phyloP scores from a whole-genome alignment of 2,888 invertebrate species.

The Heliconius sara region DNA sequence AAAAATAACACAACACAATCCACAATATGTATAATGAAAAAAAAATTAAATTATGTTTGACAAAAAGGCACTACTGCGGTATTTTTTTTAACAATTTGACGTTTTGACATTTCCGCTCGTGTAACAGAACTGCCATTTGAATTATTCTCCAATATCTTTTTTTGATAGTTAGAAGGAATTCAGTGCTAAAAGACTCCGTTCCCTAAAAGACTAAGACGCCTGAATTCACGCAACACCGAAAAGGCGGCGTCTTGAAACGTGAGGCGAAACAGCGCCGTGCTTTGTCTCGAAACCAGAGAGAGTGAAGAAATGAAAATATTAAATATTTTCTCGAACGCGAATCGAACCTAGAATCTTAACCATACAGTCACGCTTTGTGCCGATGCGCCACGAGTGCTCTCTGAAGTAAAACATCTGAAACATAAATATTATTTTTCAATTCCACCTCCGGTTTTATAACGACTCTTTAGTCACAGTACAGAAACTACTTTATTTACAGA shows the following conservation, averaged over 20 bases:
- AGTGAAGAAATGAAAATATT: not conserved
- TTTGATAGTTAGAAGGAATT: too few species aligned
- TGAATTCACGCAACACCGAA: too few species aligned
- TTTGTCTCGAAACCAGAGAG: too few species aligned
- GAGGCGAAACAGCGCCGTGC: too few species aligned
- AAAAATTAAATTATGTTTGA: not conserved
- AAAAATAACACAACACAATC: too few species aligned
- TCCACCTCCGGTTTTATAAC: not conserved
- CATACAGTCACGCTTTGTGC: not conserved
- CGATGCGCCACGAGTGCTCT: too few species aligned
- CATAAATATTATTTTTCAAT: conserved; percentile 4
- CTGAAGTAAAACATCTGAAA: too few species aligned
- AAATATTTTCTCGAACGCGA: not conserved
- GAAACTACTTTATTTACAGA: conserved; percentile 32
- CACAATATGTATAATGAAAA: too few species aligned
- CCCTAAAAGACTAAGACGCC: too few species aligned
- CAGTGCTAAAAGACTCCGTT: too few species aligned
- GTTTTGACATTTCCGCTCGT: not conserved
- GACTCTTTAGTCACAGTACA: not conserved
- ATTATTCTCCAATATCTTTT: not conserved
- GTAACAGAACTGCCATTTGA: not conserved
- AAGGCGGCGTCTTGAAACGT: too few species aligned
- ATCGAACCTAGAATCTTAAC: not conserved
- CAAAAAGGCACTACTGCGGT: too few species aligned
- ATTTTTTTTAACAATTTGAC: not conserved